phyloP scores from a whole-genome alignment of 1,140 invertebrate genomes.

The Propsilocerus akamusi region DNA sequence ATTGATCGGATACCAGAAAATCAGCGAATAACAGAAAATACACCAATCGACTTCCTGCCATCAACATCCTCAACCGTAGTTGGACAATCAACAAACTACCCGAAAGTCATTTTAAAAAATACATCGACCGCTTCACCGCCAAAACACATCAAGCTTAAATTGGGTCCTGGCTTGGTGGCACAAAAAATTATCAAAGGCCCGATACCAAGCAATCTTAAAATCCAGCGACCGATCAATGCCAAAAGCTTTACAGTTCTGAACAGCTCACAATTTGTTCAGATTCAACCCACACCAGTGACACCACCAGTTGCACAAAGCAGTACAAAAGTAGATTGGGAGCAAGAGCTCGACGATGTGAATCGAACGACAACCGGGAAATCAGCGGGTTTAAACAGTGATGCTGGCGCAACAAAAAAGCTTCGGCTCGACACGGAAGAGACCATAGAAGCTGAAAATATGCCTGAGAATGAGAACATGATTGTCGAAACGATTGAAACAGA shows the following conservation, averaged over 20 bases:
- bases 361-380: neutral
- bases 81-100: neutral
- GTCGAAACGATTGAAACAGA: neutral
- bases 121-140: neutral
- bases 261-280: neutral
- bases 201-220: neutral
- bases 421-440: no score
- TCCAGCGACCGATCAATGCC: neutral
- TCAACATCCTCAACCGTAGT: neutral
- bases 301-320: neutral
- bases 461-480: neutral
- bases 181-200: neutral
- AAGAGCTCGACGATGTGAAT: neutral
- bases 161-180: neutral
- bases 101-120: neutral
- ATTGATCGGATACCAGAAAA: neutral
- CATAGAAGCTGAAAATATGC: no score
- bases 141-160: neutral
- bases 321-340: conserved; percentile 1
- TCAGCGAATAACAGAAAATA: neutral
- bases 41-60: neutral
- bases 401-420: neutral
- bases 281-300: neutral
- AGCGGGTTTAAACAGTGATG: neutral
- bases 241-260: neutral